These are phyloP conservation scores for Euthynnus affinis DNA, from an alignment of 2,797 vertebrate genomes.

Conservation along the genomic window DNA sequence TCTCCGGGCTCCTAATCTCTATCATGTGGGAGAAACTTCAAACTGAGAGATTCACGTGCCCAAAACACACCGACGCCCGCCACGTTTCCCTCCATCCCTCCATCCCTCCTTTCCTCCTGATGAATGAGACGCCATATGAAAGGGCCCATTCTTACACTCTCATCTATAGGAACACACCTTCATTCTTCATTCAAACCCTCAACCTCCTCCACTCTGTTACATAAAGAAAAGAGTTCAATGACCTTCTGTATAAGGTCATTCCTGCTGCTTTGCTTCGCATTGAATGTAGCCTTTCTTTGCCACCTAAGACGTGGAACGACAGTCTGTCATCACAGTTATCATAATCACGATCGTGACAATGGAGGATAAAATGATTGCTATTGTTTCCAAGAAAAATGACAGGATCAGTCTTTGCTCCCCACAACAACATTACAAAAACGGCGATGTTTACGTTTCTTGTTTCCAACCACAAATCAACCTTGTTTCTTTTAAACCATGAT, in stretches of 20 bases:
- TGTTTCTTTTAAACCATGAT: no score
- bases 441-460: no score
- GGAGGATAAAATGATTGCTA: no score
- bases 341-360: no score
- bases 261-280: background rate
- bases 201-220: conserved; percentile 20
- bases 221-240: background rate
- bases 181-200: conserved; percentile 45
- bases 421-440: no score
- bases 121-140: conserved; percentile 62
- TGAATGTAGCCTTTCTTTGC: conserved; percentile 9
- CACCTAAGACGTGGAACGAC: background rate
- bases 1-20: conserved; percentile 72
- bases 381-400: no score
- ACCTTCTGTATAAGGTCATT: background rate
- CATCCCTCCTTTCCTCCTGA: conserved; percentile 34
- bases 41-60: conserved; percentile 59
- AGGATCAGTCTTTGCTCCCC: no score
- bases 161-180: conserved; percentile 56
- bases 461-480: no score
- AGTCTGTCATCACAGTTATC: no score
- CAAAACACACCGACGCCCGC: conserved; percentile 45
- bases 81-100: conserved; percentile 30
- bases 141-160: conserved; percentile 60
- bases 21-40: conserved; percentile 77